These are phyloP conservation scores for Holotrichia oblita DNA, from an alignment of 1,140 invertebrate species.

Conservation along the genomic window DNA sequence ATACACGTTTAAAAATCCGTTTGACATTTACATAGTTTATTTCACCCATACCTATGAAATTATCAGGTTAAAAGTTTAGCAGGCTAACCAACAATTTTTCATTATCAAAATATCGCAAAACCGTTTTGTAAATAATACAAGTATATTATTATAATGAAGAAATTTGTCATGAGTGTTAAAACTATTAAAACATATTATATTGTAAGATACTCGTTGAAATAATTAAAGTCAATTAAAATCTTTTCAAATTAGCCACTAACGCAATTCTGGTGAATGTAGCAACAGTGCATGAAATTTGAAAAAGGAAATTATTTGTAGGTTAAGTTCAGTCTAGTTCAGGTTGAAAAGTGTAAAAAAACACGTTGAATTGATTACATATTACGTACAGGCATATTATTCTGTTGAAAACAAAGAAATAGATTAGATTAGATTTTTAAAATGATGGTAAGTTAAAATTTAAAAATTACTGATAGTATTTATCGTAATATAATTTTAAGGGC, in stretches of 20 bases:
- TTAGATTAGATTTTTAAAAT: conserved; percentile 23
- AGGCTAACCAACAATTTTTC: too few relatives aligned
- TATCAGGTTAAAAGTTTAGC: neutral
- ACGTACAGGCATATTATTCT: neutral
- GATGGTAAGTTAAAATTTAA: conserved; percentile 10
- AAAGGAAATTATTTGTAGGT: neutral
- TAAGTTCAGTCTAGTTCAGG: neutral
- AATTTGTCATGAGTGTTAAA: neutral
- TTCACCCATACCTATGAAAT: conserved; percentile 29
- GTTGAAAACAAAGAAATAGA: neutral
- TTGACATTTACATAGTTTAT: conserved; percentile 28
- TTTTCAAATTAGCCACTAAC: too few relatives aligned
- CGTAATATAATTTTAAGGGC: conserved; percentile 28
- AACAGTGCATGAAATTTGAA: neutral
- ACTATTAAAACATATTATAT: neutral
- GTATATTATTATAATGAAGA: too few relatives aligned
- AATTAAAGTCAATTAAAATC: neutral
- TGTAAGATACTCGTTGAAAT: neutral
- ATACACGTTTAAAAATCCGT: conserved; percentile 18
- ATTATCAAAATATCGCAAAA: neutral
- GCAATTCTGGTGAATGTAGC: neutral
- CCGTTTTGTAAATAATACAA: neutral
- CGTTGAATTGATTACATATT: neutral
- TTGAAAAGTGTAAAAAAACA: neutral
- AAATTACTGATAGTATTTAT: neutral